Evolutionary conservation across 2,113 vertebrate genomes (phyloP), one percentile per base, ranked within the genome.

Genomic region (Hyperopisus bebe): DNA sequence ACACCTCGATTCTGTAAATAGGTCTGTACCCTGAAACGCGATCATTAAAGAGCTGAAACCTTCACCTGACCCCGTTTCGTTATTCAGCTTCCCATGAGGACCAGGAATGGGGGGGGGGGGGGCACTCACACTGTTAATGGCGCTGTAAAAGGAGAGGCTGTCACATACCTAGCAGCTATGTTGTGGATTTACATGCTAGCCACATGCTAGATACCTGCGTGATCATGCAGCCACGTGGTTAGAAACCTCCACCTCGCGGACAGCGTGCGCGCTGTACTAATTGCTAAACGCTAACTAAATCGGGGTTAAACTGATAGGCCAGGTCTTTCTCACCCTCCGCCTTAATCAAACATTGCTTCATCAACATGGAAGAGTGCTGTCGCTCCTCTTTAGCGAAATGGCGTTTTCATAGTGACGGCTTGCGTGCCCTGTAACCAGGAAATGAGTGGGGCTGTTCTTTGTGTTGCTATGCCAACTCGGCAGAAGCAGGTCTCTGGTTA

Each of bases 21-120:
- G 47, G 42, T 82, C 44, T 39, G 35, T 86, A n/a, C 31, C 42
- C 84, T 50, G 17, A 74, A 27, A 50, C 10, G 19, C 74, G 27
- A 86, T 17, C 55, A 90, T 90, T 90, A 86, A 89, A 86, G 53
- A 74, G 46, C 86, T 90, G 31, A 77, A 74, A 70, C 17, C 42
- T 1, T 19, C 3, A 50, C n/a, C 53, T 90, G n/a, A 17, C n/a
- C 84, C 66, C 27, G 24, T 90, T 87, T 89, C 13, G 48, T 74
- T 90, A 39, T 42, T 90, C 21, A 24, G 83, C 21, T 50, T 27
- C 83, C 24, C 11, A 47, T 15, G 10, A 44, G n/a, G 21, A 4
- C 19, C 3, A 7, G 19, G 31, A 6, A 21, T 1, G 50, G 1
- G 2, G 46, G 9, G 55, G 48, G 6, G 58, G n/a, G 48, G 21